A percentile compares a stretch with the other conserved stretches of the same genome.
These are phyloP conservation scores for Drosophila buzzatii DNA, from an alignment of 2,888 invertebrate genomes.

Conservation along the genomic window DNA sequence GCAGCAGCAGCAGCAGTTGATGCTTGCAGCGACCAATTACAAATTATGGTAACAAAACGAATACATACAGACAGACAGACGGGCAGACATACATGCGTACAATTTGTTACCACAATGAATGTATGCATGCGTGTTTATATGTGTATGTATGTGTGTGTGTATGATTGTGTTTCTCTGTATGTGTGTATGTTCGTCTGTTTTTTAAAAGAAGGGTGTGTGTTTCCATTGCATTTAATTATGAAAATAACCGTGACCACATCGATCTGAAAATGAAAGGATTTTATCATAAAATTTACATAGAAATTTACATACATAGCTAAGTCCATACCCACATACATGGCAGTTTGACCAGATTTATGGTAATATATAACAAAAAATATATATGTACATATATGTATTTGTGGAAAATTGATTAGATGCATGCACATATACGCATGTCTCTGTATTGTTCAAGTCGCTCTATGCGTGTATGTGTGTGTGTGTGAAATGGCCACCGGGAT, in stretches of 20 bases:
- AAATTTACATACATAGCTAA: slow-evolving; percentile 7
- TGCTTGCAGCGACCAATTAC: slow-evolving; percentile 26
- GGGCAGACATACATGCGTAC: slow-evolving; percentile 22
- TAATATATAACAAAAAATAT: slow-evolving; percentile 14
- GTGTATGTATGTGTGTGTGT: background rate
- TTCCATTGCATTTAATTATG: slow-evolving; percentile 21
- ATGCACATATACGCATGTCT: slow-evolving; percentile 15
- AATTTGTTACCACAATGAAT: slow-evolving; percentile 29
- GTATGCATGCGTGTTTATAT: slow-evolving; percentile 25
- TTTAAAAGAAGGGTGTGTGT: slow-evolving; percentile 31
- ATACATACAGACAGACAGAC: slow-evolving; percentile 15
- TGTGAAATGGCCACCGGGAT: slow-evolving; percentile 1
- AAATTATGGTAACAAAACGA: slow-evolving; percentile 34
- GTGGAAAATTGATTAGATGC: slow-evolving; percentile 8
- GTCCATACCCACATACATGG: slow-evolving; percentile 17
- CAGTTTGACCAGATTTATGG: slow-evolving; percentile 27
- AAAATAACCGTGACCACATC: slow-evolving; percentile 13
- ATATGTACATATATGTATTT: background rate
- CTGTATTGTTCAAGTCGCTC: slow-evolving; percentile 1
- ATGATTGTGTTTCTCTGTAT: background rate
- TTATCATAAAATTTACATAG: slow-evolving; percentile 10
- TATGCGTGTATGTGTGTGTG: background rate
- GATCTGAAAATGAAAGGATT: slow-evolving; percentile 25
- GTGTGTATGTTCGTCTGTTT: slow-evolving; percentile 6
- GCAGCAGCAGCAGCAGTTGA: slow-evolving; percentile 2